Percentiles rank a stretch among this genome's conserved stretches.
Evolutionary conservation across 2,888 invertebrate genomes (phyloP).

Genomic region (Willowsia nigromaculata): DNA sequence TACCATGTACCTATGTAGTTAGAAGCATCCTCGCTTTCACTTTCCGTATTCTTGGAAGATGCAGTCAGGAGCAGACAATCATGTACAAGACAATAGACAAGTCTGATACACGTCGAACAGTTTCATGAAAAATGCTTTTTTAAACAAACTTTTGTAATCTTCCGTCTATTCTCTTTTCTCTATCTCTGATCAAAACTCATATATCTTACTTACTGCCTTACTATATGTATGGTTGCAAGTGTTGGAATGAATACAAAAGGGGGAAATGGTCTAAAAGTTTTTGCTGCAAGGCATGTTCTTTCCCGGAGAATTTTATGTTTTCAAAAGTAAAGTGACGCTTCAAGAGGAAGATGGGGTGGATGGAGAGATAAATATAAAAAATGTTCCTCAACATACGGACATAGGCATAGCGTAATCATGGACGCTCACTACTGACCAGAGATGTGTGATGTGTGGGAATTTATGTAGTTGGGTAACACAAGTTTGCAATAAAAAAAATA

Average conservation of each 20-base stretch:
- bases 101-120: background rate
- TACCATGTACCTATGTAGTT: background rate
- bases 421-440: background rate
- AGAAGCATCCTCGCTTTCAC: slow-evolving; percentile 48
- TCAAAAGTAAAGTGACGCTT: too few species aligned
- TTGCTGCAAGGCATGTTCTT: slow-evolving; percentile 45
- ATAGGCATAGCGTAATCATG: background rate
- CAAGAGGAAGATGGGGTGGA: background rate
- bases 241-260: slow-evolving; percentile 60
- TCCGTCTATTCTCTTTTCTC: slow-evolving; percentile 18
- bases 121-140: slow-evolving; percentile 51
- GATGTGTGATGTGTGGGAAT: background rate
- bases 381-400: background rate
- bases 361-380: background rate
- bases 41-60: background rate
- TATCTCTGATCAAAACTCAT: slow-evolving; percentile 46
- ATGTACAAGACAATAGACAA: background rate
- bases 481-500: background rate
- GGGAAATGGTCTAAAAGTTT: slow-evolving; percentile 26
- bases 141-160: slow-evolving; percentile 69
- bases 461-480: background rate
- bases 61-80: background rate
- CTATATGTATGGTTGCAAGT: background rate
- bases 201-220: slow-evolving; percentile 62
- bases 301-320: too few species aligned